Conservation (phyloP, 2,113 vertebrate species). For the Pteropus alecto region DNA sequence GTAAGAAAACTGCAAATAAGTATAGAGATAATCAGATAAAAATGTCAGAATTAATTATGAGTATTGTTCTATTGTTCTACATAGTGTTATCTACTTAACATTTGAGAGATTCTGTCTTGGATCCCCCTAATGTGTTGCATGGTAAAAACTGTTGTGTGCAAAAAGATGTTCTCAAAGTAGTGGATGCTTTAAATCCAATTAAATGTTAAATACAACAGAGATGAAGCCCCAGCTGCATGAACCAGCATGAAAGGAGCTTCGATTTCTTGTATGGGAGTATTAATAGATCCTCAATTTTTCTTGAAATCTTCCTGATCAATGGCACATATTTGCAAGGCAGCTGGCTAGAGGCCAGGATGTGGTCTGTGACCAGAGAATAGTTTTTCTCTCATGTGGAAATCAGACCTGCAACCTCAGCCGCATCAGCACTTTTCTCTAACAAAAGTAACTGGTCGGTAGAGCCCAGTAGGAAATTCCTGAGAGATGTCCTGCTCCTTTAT, state of each 20-base stretch:
- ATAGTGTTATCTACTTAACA: background rate
- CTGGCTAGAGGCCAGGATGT: background rate
- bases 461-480: background rate
- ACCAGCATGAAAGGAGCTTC: background rate
- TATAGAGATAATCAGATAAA: background rate
- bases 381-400: background rate
- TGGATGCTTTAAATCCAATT: background rate
- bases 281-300: background rate
- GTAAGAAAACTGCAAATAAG: background rate
- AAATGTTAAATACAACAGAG: background rate
- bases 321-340: background rate
- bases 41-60: background rate
- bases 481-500: background rate
- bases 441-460: background rate
- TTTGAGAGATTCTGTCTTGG: background rate
- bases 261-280: background rate
- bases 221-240: background rate
- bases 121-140: background rate
- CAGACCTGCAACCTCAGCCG: background rate
- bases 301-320: background rate
- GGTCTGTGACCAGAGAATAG: background rate
- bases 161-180: background rate
- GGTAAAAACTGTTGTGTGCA: background rate
- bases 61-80: background rate
- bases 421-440: background rate